A percentile compares a stretch with the other conserved stretches of the same genome.
phyloP scores from a whole-genome alignment of 1,140 invertebrate species.

The Rhopalosiphum maidis region DNA sequence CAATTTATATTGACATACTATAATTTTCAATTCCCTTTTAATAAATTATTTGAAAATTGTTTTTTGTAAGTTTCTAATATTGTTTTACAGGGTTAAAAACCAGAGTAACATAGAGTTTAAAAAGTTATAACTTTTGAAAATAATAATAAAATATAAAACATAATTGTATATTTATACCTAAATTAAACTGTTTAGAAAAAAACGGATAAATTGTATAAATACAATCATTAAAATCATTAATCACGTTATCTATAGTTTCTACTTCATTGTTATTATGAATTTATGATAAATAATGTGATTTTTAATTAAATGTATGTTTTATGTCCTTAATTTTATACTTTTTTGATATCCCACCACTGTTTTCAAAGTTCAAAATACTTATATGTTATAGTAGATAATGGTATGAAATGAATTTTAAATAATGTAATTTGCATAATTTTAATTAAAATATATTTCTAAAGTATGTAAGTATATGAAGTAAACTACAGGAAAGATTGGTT shows the following conservation, averaged over 20 bases:
- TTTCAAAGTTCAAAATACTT: conserved; percentile 3
- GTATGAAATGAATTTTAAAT: conserved; percentile 29
- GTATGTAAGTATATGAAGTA: not conserved
- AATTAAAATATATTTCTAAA: conserved; percentile 34
- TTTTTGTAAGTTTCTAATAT: not conserved
- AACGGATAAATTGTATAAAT: not conserved
- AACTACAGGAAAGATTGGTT: conserved; percentile 3
- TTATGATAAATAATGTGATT: not conserved
- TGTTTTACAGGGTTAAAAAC: not conserved
- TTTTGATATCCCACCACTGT: not conserved
- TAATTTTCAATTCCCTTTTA: too few relatives aligned
- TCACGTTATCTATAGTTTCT: not conserved
- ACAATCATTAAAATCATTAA: not conserved
- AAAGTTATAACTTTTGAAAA: not conserved
- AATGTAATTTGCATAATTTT: conserved; percentile 43
- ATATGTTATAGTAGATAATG: not conserved
- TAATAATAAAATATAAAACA: not conserved
- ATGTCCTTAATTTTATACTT: not conserved
- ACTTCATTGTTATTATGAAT: not conserved
- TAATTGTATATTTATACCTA: not conserved
- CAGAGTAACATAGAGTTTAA: not conserved
- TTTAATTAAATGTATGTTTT: conserved; percentile 3
- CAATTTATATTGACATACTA: too few relatives aligned
- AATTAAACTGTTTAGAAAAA: not conserved
- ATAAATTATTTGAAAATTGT: not conserved